Conservation (phyloP, 2,797 vertebrate genomes). For the Aulostomus chinensis region DNA sequence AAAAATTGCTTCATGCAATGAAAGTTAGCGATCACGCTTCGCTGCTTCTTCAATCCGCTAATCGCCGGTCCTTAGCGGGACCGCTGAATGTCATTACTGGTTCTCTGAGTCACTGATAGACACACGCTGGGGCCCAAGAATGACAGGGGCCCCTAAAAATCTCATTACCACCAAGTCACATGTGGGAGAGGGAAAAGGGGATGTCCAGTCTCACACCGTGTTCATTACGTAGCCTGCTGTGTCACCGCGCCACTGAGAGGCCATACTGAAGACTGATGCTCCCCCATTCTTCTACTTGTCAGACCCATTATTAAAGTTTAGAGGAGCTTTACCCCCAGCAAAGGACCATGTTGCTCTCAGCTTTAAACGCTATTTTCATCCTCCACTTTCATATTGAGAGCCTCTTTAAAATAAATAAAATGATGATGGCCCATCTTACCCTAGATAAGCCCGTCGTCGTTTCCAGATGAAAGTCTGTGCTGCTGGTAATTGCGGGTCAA, state of each 20-base stretch:
- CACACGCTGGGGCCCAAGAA: conserved; percentile 58
- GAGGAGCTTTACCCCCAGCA: conserved; percentile 33
- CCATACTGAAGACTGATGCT: conserved; percentile 59
- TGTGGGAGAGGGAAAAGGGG: conserved; percentile 43
- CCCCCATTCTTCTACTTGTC: conserved; percentile 52
- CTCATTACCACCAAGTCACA: conserved; percentile 65
- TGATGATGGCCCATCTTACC: too few relatives aligned
- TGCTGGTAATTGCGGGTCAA: too few relatives aligned
- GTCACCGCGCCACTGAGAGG: conserved; percentile 36
- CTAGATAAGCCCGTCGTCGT: too few relatives aligned
- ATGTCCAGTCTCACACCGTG: conserved; percentile 55
- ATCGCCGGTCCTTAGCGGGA: conserved; percentile 57
- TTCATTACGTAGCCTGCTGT: conserved; percentile 65
- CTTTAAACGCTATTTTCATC: too few relatives aligned
- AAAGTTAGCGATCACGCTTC: conserved; percentile 42
- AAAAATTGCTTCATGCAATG: conserved; percentile 36
- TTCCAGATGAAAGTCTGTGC: too few relatives aligned
- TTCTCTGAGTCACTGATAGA: conserved; percentile 53
- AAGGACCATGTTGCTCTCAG: conserved; percentile 13
- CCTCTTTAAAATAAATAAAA: too few relatives aligned
- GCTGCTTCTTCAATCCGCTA: conserved; percentile 54
- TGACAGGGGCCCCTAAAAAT: conserved; percentile 53
- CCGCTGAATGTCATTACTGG: conserved; percentile 65
- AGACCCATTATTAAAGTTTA: conserved; percentile 55
- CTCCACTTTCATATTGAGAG: too few relatives aligned